These are phyloP conservation scores for Trematomus loennbergii DNA, from an alignment of 2,113 vertebrate genomes.

Conservation along the genomic window DNA sequence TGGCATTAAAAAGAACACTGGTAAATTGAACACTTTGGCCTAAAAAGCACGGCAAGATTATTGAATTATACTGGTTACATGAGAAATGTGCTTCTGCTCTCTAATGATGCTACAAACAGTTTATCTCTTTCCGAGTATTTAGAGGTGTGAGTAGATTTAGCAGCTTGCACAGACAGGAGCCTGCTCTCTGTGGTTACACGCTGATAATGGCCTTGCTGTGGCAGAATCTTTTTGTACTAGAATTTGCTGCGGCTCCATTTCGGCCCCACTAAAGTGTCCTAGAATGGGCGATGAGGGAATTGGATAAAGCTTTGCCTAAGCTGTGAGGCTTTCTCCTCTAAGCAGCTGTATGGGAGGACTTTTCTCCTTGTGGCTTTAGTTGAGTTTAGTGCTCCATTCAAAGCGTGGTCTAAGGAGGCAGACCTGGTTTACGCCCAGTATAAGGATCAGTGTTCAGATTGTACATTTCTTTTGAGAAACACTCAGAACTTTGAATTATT, in stretches of 20 bases:
- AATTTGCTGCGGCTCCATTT: conserved; percentile 63
- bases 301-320: conserved; percentile 78
- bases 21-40: conserved; percentile 4
- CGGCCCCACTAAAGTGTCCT: conserved; percentile 68
- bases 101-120: conserved; percentile 6
- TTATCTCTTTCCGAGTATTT: conserved; percentile 3
- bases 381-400: conserved; percentile 39
- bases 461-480: background rate
- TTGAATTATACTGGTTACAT: background rate
- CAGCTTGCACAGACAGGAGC: conserved; percentile 5
- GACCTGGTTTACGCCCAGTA: conserved; percentile 30
- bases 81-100: conserved; percentile 2
- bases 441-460: background rate
- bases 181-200: conserved; percentile 11
- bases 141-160: conserved; percentile 46
- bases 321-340: conserved; percentile 72
- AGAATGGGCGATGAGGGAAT: conserved; percentile 75
- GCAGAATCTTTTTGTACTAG: conserved; percentile 56
- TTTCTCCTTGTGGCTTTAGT: conserved; percentile 51
- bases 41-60: conserved; percentile 29
- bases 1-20: conserved; percentile 29
- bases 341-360: conserved; percentile 69
- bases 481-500: background rate
- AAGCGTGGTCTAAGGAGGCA: conserved; percentile 32
- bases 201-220: conserved; percentile 15